A percentile compares a stretch with the other conserved stretches of the same genome.
These are phyloP conservation scores for Eupithecia centaureata DNA, from an alignment of 2,888 invertebrate species.

Conservation along the genomic window DNA sequence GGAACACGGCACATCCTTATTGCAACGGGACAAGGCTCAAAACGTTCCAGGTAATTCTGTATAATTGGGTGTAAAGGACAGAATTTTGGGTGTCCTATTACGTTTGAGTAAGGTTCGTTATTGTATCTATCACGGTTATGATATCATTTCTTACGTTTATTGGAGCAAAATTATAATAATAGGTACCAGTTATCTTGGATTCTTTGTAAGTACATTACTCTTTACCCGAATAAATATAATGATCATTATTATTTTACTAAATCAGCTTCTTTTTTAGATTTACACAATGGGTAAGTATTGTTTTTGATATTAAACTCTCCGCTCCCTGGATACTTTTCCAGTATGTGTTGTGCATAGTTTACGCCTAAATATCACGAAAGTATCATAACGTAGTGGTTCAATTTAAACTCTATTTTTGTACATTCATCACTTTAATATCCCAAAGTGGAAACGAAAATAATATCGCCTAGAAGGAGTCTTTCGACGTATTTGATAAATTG, in stretches of 20 bases:
- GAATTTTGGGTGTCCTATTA: slow-evolving; percentile 19
- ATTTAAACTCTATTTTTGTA: not conserved
- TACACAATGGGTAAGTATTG: too few relatives aligned
- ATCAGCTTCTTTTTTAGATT: too few relatives aligned
- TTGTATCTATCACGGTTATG: slow-evolving; percentile 5
- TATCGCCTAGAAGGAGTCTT: slow-evolving; percentile 22
- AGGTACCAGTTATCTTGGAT: not conserved
- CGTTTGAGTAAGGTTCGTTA: slow-evolving; percentile 21
- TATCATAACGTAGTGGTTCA: not conserved
- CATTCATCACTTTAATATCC: not conserved
- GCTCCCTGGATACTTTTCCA: too few relatives aligned
- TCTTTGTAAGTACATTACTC: not conserved
- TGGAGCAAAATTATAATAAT: not conserved
- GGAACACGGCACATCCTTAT: slow-evolving; percentile 18
- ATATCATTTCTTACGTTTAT: slow-evolving; percentile 9
- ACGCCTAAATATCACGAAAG: too few relatives aligned
- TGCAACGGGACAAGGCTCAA: slow-evolving; percentile 15
- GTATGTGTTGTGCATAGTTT: too few relatives aligned
- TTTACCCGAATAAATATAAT: not conserved
- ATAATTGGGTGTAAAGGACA: slow-evolving; percentile 26
- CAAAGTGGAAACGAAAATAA: slow-evolving; percentile 20
- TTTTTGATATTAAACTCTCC: not conserved
- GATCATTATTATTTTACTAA: too few relatives aligned
- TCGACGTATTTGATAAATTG: slow-evolving; percentile 67
- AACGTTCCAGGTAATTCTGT: slow-evolving; percentile 7